These are phyloP conservation scores for Chaetodon auriga DNA, from an alignment of 2,113 vertebrate genomes.

Conservation along the genomic window DNA sequence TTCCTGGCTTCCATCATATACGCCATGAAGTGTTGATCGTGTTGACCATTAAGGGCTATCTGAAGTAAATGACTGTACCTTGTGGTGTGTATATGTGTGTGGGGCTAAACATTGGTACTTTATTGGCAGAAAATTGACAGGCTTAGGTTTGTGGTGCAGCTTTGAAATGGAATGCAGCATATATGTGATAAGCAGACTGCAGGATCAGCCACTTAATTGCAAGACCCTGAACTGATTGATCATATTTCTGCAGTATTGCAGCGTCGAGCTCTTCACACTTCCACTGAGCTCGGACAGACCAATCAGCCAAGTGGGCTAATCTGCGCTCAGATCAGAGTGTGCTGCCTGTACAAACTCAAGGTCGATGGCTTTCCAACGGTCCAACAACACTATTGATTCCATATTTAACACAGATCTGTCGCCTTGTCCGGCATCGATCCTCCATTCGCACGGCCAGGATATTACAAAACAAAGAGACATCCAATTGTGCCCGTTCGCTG, in stretches of 20 bases:
- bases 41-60: not conserved
- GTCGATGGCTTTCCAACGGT: conserved; percentile 54
- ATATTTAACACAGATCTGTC: conserved; percentile 69
- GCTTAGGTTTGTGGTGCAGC: not conserved
- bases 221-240: conserved; percentile 3
- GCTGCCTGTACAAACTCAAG: conserved; percentile 34
- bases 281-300: conserved; percentile 7
- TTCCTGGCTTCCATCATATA: not conserved
- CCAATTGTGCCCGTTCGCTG: conserved; percentile 8
- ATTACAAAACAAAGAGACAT: conserved; percentile 41
- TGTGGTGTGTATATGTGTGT: not conserved
- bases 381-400: conserved; percentile 60
- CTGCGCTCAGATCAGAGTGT: conserved; percentile 35
- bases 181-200: too few relatives aligned
- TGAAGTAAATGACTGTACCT: not conserved
- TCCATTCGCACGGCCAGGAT: not conserved
- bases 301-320: conserved; percentile 51
- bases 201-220: conserved; percentile 3
- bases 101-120: too few relatives aligned
- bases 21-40: not conserved
- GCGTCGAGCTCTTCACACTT: conserved; percentile 32
- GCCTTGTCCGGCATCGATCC: conserved; percentile 53
- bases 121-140: too few relatives aligned
- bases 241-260: conserved; percentile 26
- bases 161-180: not conserved